Conservation (phyloP, 2,888 invertebrate genomes). For the Metellina segmentata region DNA sequence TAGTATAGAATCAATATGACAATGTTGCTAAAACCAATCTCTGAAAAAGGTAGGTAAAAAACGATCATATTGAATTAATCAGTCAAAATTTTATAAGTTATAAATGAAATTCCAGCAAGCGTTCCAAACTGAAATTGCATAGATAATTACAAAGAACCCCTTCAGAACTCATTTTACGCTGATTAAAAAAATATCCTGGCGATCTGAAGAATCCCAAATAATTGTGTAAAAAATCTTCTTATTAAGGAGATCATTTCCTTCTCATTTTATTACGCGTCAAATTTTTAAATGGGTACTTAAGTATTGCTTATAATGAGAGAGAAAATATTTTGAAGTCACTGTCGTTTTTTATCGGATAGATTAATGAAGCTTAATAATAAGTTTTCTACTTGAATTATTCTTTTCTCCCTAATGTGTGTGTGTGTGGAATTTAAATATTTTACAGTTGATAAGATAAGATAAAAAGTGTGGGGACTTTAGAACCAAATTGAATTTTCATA, state of each 20-base stretch:
- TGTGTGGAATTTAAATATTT: background rate
- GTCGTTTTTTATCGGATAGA: background rate
- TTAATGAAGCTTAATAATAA: conserved; percentile 1
- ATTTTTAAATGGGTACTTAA: background rate
- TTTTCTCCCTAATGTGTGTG: background rate
- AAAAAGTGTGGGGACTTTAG: background rate
- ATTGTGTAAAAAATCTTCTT: background rate
- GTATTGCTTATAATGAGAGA: background rate
- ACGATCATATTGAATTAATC: too few relatives aligned
- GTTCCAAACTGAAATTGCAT: background rate
- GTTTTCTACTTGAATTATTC: background rate
- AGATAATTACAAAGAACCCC: background rate
- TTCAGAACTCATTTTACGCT: background rate
- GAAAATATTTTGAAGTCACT: conserved; percentile 1
- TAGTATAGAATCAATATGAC: too few relatives aligned
- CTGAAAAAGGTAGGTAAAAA: too few relatives aligned
- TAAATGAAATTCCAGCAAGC: too few relatives aligned
- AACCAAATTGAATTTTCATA: background rate
- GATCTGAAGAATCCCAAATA: background rate
- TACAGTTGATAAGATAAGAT: background rate
- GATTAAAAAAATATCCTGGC: background rate
- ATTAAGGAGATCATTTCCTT: background rate
- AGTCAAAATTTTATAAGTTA: too few relatives aligned
- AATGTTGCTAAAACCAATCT: too few relatives aligned
- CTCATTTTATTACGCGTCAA: background rate